Evolutionary conservation across 2,797 vertebrate genomes (phyloP).

Genomic region (Benthosema pterotum): DNA sequence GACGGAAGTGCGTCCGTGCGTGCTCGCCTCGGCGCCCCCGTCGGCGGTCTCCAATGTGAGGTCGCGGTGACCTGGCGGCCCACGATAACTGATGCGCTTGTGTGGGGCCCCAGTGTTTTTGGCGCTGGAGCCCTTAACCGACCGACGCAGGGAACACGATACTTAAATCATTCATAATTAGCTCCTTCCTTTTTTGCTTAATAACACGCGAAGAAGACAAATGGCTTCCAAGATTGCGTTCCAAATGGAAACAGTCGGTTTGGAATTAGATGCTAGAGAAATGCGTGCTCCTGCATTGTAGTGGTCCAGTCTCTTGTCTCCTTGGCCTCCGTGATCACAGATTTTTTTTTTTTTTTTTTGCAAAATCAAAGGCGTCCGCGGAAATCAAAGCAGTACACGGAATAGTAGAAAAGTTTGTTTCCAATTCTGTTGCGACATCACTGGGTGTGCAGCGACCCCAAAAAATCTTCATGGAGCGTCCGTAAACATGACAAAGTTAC

Average conservation of each 20-base stretch:
- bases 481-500: too few relatives aligned
- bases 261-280: slow-evolving; percentile 58
- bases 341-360: too few relatives aligned
- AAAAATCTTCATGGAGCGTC: too few relatives aligned
- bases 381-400: too few relatives aligned
- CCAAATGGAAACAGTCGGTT: slow-evolving; percentile 74
- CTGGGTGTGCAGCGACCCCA: too few relatives aligned
- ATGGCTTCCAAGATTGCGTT: slow-evolving; percentile 71
- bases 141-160: slow-evolving; percentile 68
- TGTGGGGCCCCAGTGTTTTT: slow-evolving; percentile 54
- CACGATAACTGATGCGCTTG: slow-evolving; percentile 17
- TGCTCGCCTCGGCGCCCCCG: too few relatives aligned
- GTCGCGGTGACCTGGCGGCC: slow-evolving; percentile 71
- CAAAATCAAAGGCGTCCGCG: too few relatives aligned
- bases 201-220: slow-evolving; percentile 72
- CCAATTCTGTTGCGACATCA: too few relatives aligned
- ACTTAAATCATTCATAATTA: slow-evolving; percentile 78
- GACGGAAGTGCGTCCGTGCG: slow-evolving; percentile 62
- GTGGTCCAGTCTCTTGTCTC: slow-evolving; percentile 35
- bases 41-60: slow-evolving; percentile 59
- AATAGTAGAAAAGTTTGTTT: too few relatives aligned
- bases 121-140: slow-evolving; percentile 61
- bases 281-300: slow-evolving; percentile 49
- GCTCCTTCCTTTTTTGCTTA: slow-evolving; percentile 72
- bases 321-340: too few relatives aligned